Conservation (phyloP, 2,888 invertebrate genomes). For the Platycheirus albimanus region DNA sequence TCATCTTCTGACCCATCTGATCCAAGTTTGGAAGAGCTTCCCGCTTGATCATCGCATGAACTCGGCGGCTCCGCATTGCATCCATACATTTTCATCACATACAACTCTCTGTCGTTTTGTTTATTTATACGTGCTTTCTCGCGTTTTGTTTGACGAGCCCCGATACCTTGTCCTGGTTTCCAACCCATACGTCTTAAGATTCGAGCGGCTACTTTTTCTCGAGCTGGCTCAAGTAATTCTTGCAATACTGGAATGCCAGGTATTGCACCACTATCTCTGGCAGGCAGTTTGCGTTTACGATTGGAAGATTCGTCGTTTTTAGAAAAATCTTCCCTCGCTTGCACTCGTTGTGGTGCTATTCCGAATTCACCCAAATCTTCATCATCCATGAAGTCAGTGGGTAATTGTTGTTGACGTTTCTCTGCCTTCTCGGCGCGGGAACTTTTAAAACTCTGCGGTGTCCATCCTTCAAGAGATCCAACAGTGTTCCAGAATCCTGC, state of each 20-base stretch:
- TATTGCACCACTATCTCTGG: slow-evolving; percentile 77
- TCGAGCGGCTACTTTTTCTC: slow-evolving; percentile 93
- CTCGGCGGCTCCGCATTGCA: slow-evolving; percentile 69
- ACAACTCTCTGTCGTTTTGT: slow-evolving; percentile 79
- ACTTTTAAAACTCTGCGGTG: slow-evolving; percentile 94
- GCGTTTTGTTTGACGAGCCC: slow-evolving; percentile 82
- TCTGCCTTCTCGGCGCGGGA: slow-evolving; percentile 88
- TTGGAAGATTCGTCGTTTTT: slow-evolving; percentile 76
- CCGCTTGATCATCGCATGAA: background rate
- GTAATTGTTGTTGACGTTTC: slow-evolving; percentile 84
- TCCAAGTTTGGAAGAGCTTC: slow-evolving; percentile 62
- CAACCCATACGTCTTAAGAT: slow-evolving; percentile 96
- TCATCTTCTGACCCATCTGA: slow-evolving; percentile 69
- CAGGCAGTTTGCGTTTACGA: slow-evolving; percentile 82
- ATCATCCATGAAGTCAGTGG: slow-evolving; percentile 99
- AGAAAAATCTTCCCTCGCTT: slow-evolving; percentile 90
- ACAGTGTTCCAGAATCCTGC: slow-evolving; percentile 99
- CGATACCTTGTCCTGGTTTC: slow-evolving; percentile 92
- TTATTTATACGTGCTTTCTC: slow-evolving; percentile 81
- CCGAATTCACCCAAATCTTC: slow-evolving; percentile 98
- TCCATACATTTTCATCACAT: slow-evolving; percentile 80
- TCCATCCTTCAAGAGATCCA: slow-evolving; percentile 97
- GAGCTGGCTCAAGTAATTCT: slow-evolving; percentile 88
- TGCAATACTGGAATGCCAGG: slow-evolving; percentile 88
- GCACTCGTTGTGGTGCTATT: slow-evolving; percentile 94